A percentile compares a stretch with the other conserved stretches of the same genome.
phyloP scores from a whole-genome alignment of 2,797 vertebrate species.

The Pseudochirops corinnae region DNA sequence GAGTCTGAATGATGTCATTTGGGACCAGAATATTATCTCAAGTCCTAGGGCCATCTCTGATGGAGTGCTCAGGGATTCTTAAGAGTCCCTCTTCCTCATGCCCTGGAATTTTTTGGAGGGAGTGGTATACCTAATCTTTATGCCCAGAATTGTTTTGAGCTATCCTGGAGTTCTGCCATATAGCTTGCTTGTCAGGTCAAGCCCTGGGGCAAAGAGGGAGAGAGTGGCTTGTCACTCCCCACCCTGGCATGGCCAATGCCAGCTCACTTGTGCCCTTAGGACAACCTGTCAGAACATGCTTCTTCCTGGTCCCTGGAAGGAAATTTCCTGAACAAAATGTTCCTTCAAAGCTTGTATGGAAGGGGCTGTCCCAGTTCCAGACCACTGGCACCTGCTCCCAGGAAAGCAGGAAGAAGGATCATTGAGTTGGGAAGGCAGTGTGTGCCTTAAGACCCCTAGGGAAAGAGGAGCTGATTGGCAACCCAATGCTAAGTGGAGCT shows the following conservation, averaged over 20 bases:
- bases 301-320: slow-evolving; percentile 35
- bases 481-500: slow-evolving; percentile 32
- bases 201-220: neutral
- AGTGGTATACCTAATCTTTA: neutral
- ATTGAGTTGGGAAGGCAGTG: neutral
- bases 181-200: neutral
- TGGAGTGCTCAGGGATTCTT: neutral
- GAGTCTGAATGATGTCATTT: neutral
- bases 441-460: neutral
- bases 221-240: neutral
- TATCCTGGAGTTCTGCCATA: neutral
- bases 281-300: slow-evolving; percentile 38
- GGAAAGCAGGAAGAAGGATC: neutral
- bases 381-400: slow-evolving; percentile 19
- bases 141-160: neutral
- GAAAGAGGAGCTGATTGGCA: neutral
- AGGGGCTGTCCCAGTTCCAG: slow-evolving; percentile 35
- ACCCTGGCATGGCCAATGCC: neutral
- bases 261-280: slow-evolving; percentile 16
- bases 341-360: slow-evolving; percentile 1
- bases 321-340: slow-evolving; percentile 57
- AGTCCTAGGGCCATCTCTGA: neutral
- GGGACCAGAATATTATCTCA: neutral
- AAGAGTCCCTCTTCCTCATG: neutral
- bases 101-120: neutral